Evolutionary conservation across 2,888 invertebrate genomes (phyloP).

Genomic region (Pelosia muscerda): DNA sequence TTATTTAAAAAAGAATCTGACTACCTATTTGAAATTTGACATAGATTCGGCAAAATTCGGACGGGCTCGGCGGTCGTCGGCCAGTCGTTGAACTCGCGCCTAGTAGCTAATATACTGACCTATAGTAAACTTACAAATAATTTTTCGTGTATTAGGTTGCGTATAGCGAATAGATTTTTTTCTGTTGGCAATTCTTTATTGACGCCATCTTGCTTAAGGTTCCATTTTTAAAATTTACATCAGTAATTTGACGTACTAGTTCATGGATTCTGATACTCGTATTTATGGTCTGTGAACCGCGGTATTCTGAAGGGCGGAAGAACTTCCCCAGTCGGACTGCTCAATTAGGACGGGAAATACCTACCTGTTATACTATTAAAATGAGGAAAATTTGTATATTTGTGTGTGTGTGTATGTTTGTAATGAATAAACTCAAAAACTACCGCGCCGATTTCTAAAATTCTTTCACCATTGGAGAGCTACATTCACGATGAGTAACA

Average conservation of each 20-base stretch:
- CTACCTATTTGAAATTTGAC: constrained; percentile 47
- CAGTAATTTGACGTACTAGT: too few relatives aligned
- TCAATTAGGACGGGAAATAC: too few relatives aligned
- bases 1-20: constrained; percentile 19
- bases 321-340: too few relatives aligned
- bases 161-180: background rate
- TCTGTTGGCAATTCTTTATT: background rate
- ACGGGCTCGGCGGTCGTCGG: constrained; percentile 42
- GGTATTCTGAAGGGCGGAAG: too few relatives aligned
- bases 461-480: too few relatives aligned
- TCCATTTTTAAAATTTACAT: background rate
- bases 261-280: too few relatives aligned
- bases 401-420: too few relatives aligned
- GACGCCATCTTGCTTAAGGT: background rate
- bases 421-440: too few relatives aligned
- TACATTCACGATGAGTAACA: too few relatives aligned
- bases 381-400: too few relatives aligned
- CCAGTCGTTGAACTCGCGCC: constrained; percentile 37
- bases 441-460: too few relatives aligned
- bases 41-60: constrained; percentile 53
- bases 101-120: constrained; percentile 39
- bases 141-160: constrained; percentile 16
- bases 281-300: background rate
- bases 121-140: constrained; percentile 30
- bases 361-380: too few relatives aligned